Base-by-base conservation (phyloP, 2,888 invertebrate genomes). In the Acanthosoma haemorrhoidale region DNA sequence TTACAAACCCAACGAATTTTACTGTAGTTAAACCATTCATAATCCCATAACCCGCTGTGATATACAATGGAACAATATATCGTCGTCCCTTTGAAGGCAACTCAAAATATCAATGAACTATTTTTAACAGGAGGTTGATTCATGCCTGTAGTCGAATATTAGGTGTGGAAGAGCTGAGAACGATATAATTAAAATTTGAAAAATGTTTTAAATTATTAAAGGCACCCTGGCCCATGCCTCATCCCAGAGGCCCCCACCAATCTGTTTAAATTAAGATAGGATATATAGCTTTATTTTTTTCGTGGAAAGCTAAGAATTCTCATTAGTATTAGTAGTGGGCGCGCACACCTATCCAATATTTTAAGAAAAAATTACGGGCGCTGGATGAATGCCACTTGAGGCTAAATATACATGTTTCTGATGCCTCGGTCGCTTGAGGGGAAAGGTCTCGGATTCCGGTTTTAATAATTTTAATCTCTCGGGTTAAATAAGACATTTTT, bases 401-500 rank as follows among this genome's bases (percentile, higher is more conserved):
- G 6, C 21, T 51, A 21, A 25, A 51, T 51, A 51, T 51, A 51
- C 29, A 51, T n/a, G 51, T 51, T 51, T 51, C 51, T 25, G 51
- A 51, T n/a, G 25, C 51, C 51, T 25, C 51, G 13, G n/a, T 21
- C 51, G 21, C 51, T 25, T 25, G n/a, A 13, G 51, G 11, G 16
- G 29, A 51, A 51, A 51, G 51, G 51, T 51, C 29, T 51, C 9
- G 5, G 25, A 61, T 61, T 61, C 61, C 36, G 34, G 34, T 61
- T 34, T 61, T 61, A 61, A 61, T 61, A 34, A 61, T 61, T 61
- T 61, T 61, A 61, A 61, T 61, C 61, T 16, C 21, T 32, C 11
- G 6, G 18, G 21, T 34, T 36, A 61, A 61, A 61, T 61, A 36
- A 36, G 38, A 34, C 36, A 61, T 61, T 61, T 61, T 61, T 61